phyloP scores from a whole-genome alignment of 2,113 vertebrate genomes.

The Orycteropus afer region DNA sequence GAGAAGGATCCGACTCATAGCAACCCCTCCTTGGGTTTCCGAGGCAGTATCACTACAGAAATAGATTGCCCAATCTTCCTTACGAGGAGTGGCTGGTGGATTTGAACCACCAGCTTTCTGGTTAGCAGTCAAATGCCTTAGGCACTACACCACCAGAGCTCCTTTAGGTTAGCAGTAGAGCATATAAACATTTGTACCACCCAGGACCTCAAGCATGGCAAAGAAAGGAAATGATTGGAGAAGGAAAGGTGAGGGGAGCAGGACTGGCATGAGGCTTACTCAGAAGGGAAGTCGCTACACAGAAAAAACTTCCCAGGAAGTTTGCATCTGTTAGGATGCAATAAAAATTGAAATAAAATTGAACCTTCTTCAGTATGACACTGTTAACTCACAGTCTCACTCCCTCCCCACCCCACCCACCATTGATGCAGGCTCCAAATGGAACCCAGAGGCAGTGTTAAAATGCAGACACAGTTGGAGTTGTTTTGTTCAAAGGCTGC shows the following conservation, averaged over 20 bases:
- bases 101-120: too few species aligned
- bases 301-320: not conserved
- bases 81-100: too few species aligned
- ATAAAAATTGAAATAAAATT: too few species aligned
- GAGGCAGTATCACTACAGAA: too few species aligned
- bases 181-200: not conserved
- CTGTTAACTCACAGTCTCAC: accelerated
- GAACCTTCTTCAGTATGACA: too few species aligned
- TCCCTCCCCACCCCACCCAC: not conserved
- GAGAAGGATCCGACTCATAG: too few species aligned
- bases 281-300: not conserved
- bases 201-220: not conserved
- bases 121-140: too few species aligned
- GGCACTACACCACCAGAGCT: too few species aligned
- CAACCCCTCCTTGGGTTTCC: too few species aligned
- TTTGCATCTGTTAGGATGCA: too few species aligned
- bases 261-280: not conserved
- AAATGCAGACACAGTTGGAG: not conserved
- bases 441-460: accelerated
- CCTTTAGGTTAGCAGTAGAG: not conserved
- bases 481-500: not conserved
- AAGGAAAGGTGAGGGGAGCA: not conserved
- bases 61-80: too few species aligned
- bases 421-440: accelerated
- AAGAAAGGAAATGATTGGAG: not conserved